Evolutionary conservation across 2,113 vertebrate species (phyloP), one percentile per base, ranked within the genome.

Genomic region (Leptocoma aspasia): DNA sequence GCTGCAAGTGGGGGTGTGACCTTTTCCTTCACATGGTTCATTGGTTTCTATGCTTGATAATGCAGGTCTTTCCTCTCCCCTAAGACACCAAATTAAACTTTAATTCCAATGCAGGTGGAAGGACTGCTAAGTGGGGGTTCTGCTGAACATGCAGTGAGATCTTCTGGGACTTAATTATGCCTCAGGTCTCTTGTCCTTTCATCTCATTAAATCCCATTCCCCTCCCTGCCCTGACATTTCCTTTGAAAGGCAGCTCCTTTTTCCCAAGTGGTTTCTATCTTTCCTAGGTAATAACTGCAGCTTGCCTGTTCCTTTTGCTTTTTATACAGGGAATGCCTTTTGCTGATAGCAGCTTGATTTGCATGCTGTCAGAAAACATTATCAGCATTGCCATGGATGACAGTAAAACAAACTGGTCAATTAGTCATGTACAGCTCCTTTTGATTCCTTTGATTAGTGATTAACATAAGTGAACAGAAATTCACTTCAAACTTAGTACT

Each of bases 1-100:
- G 49, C 49, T 31, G 49, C 61, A 65, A 44, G 27, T 6, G 2
- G 6, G 42, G 16, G 3, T 28, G 11, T 76, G 86, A 91, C 71
- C 65, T 69, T 91, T 89, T 75, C 68, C 70, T 86, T 91, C 7
- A 10, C 42, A 87, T 0, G 12, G 83, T 89, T 95, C 82, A 81
- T 57, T 89, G 93, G 93, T 92, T 96, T 94, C 83, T 54, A 11
- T 4, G 11, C 86, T 92, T 95, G 69, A 45, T 84, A 77, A 69
- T 60, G 50, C 84, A 90, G 53, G 68, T 56, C 72, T 92, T 96
- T 89, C 89, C 73, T 92, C 64, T 92, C 88, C 75, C 95, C 92
- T 95, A 91, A 86, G 95, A 96, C 97, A 95, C 75, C 76, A 70
- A 95, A 97, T 95, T 92, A 97, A 97, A 94, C 70, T 97, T 96